These are phyloP conservation scores for Meiosimyza decipiens DNA, from an alignment of 2,888 invertebrate genomes.

Conservation along the genomic window DNA sequence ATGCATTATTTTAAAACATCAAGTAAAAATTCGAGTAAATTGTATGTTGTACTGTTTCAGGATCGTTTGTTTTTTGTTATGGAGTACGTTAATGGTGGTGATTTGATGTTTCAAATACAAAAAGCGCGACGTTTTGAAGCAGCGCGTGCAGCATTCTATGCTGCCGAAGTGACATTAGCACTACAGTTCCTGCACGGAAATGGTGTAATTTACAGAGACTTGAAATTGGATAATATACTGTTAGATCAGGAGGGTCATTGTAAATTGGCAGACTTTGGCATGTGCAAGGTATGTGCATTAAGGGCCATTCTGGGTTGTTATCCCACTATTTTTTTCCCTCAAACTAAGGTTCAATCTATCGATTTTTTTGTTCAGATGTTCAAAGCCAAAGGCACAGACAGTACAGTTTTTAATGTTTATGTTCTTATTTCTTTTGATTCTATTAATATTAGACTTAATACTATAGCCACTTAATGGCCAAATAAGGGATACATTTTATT, in stretches of 20 bases:
- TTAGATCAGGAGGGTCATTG: constrained; percentile 96
- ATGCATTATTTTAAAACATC: neutral
- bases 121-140: constrained; percentile 98
- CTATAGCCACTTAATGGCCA: too few relatives aligned
- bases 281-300: constrained; percentile 91
- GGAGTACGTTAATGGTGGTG: constrained; percentile 99
- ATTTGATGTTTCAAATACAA: constrained; percentile 99
- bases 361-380: neutral
- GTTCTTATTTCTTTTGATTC: too few relatives aligned
- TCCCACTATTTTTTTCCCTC: neutral
- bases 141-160: constrained; percentile 91
- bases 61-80: constrained; percentile 98
- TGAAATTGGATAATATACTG: constrained; percentile 98
- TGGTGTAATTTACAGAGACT: constrained; percentile 98
- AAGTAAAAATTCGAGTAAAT: neutral
- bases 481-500: too few relatives aligned
- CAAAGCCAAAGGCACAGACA: too few relatives aligned
- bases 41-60: constrained; percentile 54
- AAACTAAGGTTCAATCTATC: neutral
- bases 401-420: too few relatives aligned
- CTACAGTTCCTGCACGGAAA: constrained; percentile 96
- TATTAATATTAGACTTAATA: too few relatives aligned
- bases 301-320: neutral
- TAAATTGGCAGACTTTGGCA: constrained; percentile 95
- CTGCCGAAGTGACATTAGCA: constrained; percentile 97